Percentiles rank a stretch among this genome's conserved stretches.
Conservation (phyloP, 1,140 invertebrate species). For the Capitella teleta region DNA sequence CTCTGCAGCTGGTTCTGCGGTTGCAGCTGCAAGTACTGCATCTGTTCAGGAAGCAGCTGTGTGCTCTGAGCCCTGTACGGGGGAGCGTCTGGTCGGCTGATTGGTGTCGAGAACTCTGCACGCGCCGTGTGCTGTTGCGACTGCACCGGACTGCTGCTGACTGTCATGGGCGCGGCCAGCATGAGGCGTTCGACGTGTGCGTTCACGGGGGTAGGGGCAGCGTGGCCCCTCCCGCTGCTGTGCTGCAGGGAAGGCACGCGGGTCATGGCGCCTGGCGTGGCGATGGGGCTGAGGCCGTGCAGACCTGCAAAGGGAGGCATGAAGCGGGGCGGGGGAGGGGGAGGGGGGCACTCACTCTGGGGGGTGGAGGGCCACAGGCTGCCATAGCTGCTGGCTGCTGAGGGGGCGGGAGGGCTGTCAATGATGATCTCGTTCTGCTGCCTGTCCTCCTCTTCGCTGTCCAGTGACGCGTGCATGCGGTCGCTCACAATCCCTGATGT, state of each 20-base stretch:
- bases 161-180: neutral
- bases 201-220: neutral
- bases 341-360: too few relatives aligned
- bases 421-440: constrained; percentile 6
- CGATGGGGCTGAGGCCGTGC: neutral
- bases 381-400: too few relatives aligned
- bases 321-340: neutral
- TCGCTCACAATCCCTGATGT: constrained; percentile 91
- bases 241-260: neutral
- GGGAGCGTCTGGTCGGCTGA: neutral
- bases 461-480: constrained; percentile 56
- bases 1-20: neutral
- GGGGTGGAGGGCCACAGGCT: constrained; percentile 3
- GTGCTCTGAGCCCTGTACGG: neutral
- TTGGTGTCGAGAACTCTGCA: neutral
- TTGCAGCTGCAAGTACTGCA: neutral
- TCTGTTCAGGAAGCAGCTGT: too few relatives aligned
- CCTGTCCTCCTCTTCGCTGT: neutral
- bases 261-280: neutral
- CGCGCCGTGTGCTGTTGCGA: neutral
- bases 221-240: neutral
- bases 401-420: constrained; percentile 6
- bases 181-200: neutral
- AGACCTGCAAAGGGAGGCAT: neutral
- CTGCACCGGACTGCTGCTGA: neutral